A percentile compares a stretch with the other conserved stretches of the same genome.
phyloP scores from a whole-genome alignment of 2,888 invertebrate species.

The Crepidodera aurea region DNA sequence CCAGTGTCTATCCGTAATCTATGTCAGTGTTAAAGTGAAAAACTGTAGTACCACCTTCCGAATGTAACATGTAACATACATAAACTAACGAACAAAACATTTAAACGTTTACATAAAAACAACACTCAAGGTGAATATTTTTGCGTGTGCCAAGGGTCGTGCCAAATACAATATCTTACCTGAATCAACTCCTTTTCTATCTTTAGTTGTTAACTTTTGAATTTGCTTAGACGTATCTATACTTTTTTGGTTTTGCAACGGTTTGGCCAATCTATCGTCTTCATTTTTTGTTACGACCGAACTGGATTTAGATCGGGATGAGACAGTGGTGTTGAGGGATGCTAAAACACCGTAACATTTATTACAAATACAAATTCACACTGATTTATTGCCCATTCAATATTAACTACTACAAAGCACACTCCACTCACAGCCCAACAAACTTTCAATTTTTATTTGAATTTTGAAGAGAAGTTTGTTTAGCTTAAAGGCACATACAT shows the following conservation, averaged over 20 bases:
- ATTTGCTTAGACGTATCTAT: slow-evolving; percentile 55
- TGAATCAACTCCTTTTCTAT: slow-evolving; percentile 56
- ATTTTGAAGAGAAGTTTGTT: slow-evolving; percentile 17
- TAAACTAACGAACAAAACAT: slow-evolving; percentile 3
- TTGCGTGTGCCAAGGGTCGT: slow-evolving; percentile 61
- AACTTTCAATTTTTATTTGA: slow-evolving; percentile 25
- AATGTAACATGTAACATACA: background rate
- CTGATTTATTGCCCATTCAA: slow-evolving; percentile 43
- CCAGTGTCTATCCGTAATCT: too few relatives aligned
- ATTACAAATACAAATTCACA: slow-evolving; percentile 49
- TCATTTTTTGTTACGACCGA: slow-evolving; percentile 65
- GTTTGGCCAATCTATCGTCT: slow-evolving; percentile 61
- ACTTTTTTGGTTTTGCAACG: slow-evolving; percentile 52
- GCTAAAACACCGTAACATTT: slow-evolving; percentile 69
- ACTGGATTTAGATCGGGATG: slow-evolving; percentile 74
- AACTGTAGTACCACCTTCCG: slow-evolving; percentile 10
- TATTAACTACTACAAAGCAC: slow-evolving; percentile 36
- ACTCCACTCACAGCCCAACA: slow-evolving; percentile 36
- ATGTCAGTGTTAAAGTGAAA: slow-evolving; percentile 2
- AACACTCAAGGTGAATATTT: slow-evolving; percentile 25
- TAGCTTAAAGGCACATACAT: slow-evolving; percentile 43
- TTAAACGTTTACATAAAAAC: background rate
- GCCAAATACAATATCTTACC: slow-evolving; percentile 55
- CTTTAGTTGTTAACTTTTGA: slow-evolving; percentile 55
- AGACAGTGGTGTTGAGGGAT: slow-evolving; percentile 78